These are phyloP conservation scores for Caenorhabditis imperialis DNA, from an alignment of 2,888 invertebrate genomes.

Conservation along the genomic window DNA sequence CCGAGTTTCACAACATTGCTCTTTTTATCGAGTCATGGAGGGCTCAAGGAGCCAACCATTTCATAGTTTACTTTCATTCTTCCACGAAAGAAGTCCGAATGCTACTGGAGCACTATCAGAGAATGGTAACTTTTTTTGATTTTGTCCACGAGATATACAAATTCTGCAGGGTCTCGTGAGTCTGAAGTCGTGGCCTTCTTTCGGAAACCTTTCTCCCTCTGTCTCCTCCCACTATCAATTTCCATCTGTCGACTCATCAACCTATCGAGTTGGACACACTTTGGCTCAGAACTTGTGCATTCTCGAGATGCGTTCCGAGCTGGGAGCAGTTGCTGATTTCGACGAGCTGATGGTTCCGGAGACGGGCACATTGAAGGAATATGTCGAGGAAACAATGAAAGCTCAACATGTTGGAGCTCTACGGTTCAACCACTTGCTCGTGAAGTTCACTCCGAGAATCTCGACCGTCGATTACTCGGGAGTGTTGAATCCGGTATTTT, in stretches of 20 bases:
- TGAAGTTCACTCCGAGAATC: conserved; percentile 38
- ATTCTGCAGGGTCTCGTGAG: conserved; percentile 19
- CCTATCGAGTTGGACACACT: conserved; percentile 65
- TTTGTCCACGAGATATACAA: too few species aligned
- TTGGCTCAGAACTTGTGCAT: conserved; percentile 65
- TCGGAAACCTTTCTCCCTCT: conserved; percentile 14
- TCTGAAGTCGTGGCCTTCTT: conserved; percentile 37
- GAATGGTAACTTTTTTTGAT: conserved; percentile 17
- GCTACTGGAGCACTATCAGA: conserved; percentile 55
- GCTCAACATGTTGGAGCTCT: conserved; percentile 18
- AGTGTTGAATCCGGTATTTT: conserved; percentile 16
- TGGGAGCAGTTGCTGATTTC: conserved; percentile 61
- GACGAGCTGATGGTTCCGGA: conserved; percentile 58
- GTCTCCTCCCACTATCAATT: conserved; percentile 9
- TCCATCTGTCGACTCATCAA: conserved; percentile 39
- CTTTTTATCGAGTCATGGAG: conserved; percentile 65
- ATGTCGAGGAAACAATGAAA: conserved; percentile 8
- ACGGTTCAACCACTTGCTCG: conserved; percentile 28
- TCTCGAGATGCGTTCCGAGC: conserved; percentile 47
- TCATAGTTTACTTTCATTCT: conserved; percentile 64
- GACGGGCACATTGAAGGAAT: conserved; percentile 1
- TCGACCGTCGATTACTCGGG: conserved; percentile 23
- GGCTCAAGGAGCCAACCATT: conserved; percentile 56
- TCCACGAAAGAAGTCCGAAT: conserved; percentile 38
- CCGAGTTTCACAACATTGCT: conserved; percentile 58